Evolutionary conservation across 2,797 vertebrate genomes (phyloP).

Genomic region (Phrynocephalus forsythii): DNA sequence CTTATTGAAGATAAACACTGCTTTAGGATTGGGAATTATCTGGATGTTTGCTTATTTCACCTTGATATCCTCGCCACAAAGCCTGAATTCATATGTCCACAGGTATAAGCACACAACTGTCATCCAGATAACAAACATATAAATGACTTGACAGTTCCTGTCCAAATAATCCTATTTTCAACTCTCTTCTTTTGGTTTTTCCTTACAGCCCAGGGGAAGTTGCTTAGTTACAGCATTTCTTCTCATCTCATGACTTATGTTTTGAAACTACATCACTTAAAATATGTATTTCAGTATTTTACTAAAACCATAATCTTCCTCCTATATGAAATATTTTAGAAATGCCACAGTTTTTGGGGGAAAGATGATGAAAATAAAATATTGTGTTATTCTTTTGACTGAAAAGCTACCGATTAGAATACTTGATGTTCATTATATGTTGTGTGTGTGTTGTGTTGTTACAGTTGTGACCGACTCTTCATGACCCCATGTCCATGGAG

Average conservation of each 20-base stretch:
- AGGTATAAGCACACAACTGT: too few relatives aligned
- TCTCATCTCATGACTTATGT: not conserved
- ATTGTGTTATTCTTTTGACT: slow-evolving; percentile 42
- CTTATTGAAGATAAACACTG: not conserved
- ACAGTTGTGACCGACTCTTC: too few relatives aligned
- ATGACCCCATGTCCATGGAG: too few relatives aligned
- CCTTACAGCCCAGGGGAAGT: not conserved
- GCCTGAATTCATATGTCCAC: not conserved
- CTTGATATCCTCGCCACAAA: not conserved
- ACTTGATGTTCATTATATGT: slow-evolving; percentile 40
- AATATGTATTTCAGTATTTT: not conserved
- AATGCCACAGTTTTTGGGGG: not conserved
- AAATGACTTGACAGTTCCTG: not conserved
- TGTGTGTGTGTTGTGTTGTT: too few relatives aligned
- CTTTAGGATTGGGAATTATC: not conserved
- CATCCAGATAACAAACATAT: too few relatives aligned
- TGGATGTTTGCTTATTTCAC: not conserved
- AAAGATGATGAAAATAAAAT: not conserved
- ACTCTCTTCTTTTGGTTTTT: not conserved
- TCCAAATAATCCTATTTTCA: not conserved
- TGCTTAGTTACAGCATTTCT: not conserved
- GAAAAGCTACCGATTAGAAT: slow-evolving; percentile 51
- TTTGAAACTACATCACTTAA: not conserved
- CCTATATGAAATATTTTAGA: not conserved
- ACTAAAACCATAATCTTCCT: not conserved